Evolutionary conservation across 2,113 vertebrate genomes (phyloP).

Genomic region (Pomatorhinus ruficollis): DNA sequence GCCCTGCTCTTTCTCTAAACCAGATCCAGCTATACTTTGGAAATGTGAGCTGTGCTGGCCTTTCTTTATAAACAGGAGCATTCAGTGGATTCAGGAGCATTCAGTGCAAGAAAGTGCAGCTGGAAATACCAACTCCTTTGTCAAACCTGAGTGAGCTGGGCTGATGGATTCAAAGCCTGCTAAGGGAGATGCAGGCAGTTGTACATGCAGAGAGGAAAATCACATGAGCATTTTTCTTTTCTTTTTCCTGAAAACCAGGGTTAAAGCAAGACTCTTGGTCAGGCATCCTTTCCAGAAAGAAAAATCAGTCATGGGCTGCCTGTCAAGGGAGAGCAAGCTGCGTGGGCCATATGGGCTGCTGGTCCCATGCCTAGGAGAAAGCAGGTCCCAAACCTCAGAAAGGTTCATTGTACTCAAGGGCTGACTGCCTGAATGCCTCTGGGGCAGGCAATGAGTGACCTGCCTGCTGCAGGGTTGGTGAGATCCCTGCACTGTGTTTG

Average conservation of each 20-base stretch:
- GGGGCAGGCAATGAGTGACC: fast-evolving
- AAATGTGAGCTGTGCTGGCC: neutral
- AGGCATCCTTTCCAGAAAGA: neutral
- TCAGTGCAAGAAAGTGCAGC: neutral
- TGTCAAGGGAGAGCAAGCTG: neutral
- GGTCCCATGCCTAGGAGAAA: neutral
- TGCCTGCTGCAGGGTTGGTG: neutral
- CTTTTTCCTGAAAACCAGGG: neutral
- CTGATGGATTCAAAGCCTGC: neutral
- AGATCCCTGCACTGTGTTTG: neutral
- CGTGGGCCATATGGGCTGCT: neutral
- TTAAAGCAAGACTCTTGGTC: neutral
- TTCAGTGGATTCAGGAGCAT: neutral
- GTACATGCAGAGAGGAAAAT: neutral
- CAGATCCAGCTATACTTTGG: neutral
- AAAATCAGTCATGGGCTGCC: neutral
- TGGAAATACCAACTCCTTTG: neutral
- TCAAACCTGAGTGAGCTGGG: neutral
- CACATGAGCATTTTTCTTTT: fast-evolving
- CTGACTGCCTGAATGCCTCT: neutral
- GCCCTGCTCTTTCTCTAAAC: neutral
- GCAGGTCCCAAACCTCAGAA: neutral
- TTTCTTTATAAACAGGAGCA: neutral
- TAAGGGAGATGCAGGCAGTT: neutral
- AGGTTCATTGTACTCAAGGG: fast-evolving